Percentiles rank a stretch among this genome's conserved stretches.
Conservation (phyloP, 2,888 invertebrate species). For the Ornithoptera alexandrae region DNA sequence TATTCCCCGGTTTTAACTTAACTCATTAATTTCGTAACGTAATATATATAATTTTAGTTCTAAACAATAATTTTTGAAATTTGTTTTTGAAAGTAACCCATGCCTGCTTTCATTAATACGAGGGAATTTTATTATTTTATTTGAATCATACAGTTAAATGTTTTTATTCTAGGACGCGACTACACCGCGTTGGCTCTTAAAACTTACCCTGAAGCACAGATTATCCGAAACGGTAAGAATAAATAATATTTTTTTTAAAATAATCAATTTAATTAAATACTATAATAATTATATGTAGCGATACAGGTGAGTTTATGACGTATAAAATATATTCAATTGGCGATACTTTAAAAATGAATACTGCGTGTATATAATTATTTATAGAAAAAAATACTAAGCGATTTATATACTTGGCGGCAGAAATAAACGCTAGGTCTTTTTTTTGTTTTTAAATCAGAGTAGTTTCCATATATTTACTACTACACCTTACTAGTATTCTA, state of each 20-base stretch:
- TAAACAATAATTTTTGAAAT: too few species aligned
- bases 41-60: too few species aligned
- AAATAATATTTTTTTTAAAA: background rate
- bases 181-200: constrained; percentile 80
- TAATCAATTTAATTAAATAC: background rate
- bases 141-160: background rate
- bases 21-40: background rate
- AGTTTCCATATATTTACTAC: too few species aligned
- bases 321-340: too few species aligned
- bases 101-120: background rate
- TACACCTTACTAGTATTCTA: too few species aligned
- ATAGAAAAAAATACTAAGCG: too few species aligned
- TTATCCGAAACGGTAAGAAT: constrained; percentile 91
- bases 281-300: background rate
- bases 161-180: constrained; percentile 51
- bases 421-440: too few species aligned
- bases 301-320: background rate
- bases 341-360: too few species aligned
- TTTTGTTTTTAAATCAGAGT: too few species aligned
- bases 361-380: too few species aligned
- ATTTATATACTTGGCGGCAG: too few species aligned
- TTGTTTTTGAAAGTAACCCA: background rate
- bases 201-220: constrained; percentile 88
- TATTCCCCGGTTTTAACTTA: background rate
- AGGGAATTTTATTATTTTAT: background rate